Conservation (phyloP, 1,140 invertebrate genomes). For the Wiebesia pumilae region DNA sequence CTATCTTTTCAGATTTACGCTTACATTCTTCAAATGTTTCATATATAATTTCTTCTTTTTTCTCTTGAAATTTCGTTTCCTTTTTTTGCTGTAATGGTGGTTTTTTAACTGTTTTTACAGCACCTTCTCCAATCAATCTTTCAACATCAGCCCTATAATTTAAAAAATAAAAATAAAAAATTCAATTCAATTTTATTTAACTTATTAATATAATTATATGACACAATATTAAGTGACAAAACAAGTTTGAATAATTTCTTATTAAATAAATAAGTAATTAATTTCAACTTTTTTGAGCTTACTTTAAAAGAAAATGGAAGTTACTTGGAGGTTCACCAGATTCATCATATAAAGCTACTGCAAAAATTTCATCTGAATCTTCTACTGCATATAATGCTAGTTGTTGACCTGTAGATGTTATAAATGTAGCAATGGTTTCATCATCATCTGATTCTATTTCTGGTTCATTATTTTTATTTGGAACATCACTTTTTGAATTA, state of each 20-base stretch:
- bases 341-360: conserved; percentile 72
- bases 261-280: background rate
- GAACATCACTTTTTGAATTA: background rate
- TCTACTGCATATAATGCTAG: conserved; percentile 73
- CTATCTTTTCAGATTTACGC: background rate
- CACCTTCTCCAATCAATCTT: conserved; percentile 71
- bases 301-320: conserved; percentile 72
- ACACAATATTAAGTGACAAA: no score
- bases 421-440: conserved; percentile 73
- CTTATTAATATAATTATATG: background rate
- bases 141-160: conserved; percentile 69
- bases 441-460: conserved; percentile 65
- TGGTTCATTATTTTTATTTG: conserved; percentile 18
- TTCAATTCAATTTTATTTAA: no score
- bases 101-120: conserved; percentile 72
- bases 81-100: conserved; percentile 52
- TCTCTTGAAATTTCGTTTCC: background rate
- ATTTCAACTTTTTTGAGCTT: conserved; percentile 21
- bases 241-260: background rate
- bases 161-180: background rate
- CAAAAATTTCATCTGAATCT: conserved; percentile 72
- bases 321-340: conserved; percentile 70
- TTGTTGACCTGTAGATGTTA: conserved; percentile 70
- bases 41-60: conserved; percentile 46
- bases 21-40: conserved; percentile 10